phyloP scores from a whole-genome alignment of 2,113 vertebrate genomes.

The Channa maculata region DNA sequence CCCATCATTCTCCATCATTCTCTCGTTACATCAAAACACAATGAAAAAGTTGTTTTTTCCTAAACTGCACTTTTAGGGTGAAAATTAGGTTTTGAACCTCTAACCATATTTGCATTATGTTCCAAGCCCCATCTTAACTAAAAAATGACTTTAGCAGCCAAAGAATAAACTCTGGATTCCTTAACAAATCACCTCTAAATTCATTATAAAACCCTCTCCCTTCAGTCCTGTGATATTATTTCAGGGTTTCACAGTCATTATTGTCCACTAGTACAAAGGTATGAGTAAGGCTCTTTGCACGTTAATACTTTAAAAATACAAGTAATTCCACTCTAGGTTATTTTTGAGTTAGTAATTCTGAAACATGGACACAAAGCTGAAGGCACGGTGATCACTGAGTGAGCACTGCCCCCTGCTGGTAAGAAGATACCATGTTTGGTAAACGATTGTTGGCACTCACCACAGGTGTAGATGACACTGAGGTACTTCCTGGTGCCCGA shows the following conservation, averaged over 20 bases:
- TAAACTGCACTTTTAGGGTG: no score
- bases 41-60: slow-evolving; percentile 2
- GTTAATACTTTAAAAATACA: no score
- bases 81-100: slow-evolving; percentile 15
- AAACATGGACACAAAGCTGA: neutral
- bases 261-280: no score
- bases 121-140: neutral
- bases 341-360: neutral
- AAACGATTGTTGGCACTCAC: slow-evolving; percentile 74
- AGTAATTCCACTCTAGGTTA: no score
- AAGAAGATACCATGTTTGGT: neutral
- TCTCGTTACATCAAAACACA: neutral
- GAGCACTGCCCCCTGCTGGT: slow-evolving; percentile 69
- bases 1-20: slow-evolving; percentile 34
- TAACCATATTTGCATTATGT: neutral
- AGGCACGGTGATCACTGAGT: slow-evolving; percentile 20
- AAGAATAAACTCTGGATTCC: neutral
- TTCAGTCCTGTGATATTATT: no score
- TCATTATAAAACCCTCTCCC: no score
- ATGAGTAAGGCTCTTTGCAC: no score
- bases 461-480: slow-evolving; percentile 92
- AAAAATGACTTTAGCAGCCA: neutral
- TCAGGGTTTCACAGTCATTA: no score
- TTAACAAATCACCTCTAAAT: no score
- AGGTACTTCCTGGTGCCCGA: slow-evolving; percentile 91